Base-by-base conservation (phyloP, 2,113 vertebrate genomes). In the Protobothrops flavoviridis region DNA sequence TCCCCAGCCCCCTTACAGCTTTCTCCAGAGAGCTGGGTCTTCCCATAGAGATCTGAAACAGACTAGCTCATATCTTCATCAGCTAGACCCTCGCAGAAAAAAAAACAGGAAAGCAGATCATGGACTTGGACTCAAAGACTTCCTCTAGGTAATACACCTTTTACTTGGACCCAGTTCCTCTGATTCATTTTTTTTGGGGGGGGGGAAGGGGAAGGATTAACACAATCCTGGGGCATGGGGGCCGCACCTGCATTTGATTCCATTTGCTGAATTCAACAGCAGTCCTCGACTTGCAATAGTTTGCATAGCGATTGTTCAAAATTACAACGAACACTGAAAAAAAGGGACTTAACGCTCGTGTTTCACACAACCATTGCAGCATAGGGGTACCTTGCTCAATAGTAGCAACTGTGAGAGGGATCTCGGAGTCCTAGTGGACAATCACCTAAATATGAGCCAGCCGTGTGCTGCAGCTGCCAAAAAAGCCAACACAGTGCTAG, bases 131-230 rank as follows among this genome's bases (percentile, higher is more conserved):
- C 17, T 17, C 15, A 17, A 3, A 61, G 56, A 94, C 96, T 93
- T 64, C 59, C 85, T 94, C 94, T 93, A 95, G 95, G 95, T 93
- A 95, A 92, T 96, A 91, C 90, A 95, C 92, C 94, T 93, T 86
- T 4, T 56, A 94, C 94, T 95, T 96, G 95, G 95, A 95, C 95
- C 95, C 95, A 94, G 95, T 94, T 94, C 94, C 87, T 89, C 94
- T 95, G 96, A 96, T 96, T 94, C 94, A 95, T 95, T 91, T 85
- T 88, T 43, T 39, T 39, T 39, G 1, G 39, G 39, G 39, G 39
- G 43, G 43, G 3, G 48, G 6, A 48, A 48, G 48, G 48, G 48
- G 48, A 48, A 87, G 90, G 0, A 0, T 96, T 97, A 95, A 95
- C 94, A 92, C 95, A 94, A 95, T 95, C 96, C 48, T 48, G 48